These are phyloP conservation scores for Catharus ustulatus DNA, from an alignment of 2,797 vertebrate genomes.

Conservation along the genomic window DNA sequence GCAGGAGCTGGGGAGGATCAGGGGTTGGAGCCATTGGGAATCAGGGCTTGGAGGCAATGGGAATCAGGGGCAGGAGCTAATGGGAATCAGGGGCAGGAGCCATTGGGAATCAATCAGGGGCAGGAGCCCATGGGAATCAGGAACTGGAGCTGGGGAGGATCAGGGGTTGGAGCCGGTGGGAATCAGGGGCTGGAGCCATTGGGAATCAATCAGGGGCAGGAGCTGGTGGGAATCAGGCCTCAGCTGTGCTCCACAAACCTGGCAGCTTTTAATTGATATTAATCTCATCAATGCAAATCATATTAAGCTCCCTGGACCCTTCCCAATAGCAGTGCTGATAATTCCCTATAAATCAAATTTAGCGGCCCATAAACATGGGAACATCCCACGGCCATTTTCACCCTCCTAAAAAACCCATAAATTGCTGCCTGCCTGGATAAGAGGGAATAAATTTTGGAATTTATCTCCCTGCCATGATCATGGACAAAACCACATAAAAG, in stretches of 20 bases:
- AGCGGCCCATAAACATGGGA: conserved; percentile 25
- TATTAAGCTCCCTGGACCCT: neutral
- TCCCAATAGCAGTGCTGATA: neutral
- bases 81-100: rapidly evolving
- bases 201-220: neutral
- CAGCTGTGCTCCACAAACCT: neutral
- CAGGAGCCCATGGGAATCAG: rapidly evolving
- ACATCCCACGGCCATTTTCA: conserved; percentile 16
- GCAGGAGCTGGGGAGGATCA: neutral
- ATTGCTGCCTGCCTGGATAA: conserved; percentile 16
- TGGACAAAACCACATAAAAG: conserved; percentile 28
- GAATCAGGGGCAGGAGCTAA: rapidly evolving
- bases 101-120: rapidly evolving
- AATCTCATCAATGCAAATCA: conserved; percentile 41
- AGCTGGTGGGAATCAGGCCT: neutral
- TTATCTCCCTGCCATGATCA: conserved; percentile 15
- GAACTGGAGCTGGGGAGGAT: rapidly evolving
- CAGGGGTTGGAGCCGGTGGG: no score
- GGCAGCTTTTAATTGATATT: neutral
- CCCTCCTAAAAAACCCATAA: conserved; percentile 42
- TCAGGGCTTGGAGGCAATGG: no score
- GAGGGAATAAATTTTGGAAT: conserved; percentile 31
- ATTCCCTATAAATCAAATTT: conserved; percentile 43
- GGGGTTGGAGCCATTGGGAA: no score
- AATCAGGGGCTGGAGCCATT: neutral